A percentile compares a stretch with the other conserved stretches of the same genome.
Conservation (phyloP, 2,797 vertebrate genomes). For the Benthosema pterotum region DNA sequence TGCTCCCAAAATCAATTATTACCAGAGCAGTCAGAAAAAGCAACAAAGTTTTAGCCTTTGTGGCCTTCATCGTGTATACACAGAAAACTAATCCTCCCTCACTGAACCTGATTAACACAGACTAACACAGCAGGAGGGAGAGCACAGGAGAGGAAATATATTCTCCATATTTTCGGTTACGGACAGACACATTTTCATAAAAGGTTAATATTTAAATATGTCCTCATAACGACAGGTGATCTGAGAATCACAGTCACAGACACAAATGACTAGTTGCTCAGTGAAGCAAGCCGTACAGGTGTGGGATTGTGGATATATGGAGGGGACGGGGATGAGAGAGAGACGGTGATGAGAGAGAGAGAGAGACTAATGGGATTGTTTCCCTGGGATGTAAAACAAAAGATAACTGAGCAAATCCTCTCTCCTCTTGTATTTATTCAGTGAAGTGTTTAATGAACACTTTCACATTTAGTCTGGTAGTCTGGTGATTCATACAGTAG, state of each 20-base stretch:
- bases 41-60: too few relatives aligned
- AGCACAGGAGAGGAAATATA: conserved; percentile 3
- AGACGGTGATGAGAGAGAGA: conserved; percentile 1
- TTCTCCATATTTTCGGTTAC: too few relatives aligned
- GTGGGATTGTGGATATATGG: not conserved
- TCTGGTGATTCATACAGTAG: not conserved
- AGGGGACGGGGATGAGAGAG: not conserved
- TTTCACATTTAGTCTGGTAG: conserved; percentile 1
- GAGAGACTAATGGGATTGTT: conserved; percentile 14
- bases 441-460: not conserved
- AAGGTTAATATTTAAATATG: not conserved
- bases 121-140: conserved; percentile 47
- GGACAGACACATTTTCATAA: too few relatives aligned
- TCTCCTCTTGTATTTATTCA: conserved; percentile 2
- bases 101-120: conserved; percentile 71
- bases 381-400: conserved; percentile 5
- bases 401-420: not conserved
- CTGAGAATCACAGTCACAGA: conserved; percentile 49
- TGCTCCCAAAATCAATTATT: too few relatives aligned
- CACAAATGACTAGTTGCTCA: conserved; percentile 16
- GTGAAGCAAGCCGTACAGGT: conserved; percentile 13
- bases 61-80: conserved; percentile 21
- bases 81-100: conserved; percentile 71
- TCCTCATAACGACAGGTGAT: conserved; percentile 60
- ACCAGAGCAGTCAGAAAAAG: too few relatives aligned